Conservation (phyloP, 2,888 invertebrate genomes). For the Siphonodentalium dalli region DNA sequence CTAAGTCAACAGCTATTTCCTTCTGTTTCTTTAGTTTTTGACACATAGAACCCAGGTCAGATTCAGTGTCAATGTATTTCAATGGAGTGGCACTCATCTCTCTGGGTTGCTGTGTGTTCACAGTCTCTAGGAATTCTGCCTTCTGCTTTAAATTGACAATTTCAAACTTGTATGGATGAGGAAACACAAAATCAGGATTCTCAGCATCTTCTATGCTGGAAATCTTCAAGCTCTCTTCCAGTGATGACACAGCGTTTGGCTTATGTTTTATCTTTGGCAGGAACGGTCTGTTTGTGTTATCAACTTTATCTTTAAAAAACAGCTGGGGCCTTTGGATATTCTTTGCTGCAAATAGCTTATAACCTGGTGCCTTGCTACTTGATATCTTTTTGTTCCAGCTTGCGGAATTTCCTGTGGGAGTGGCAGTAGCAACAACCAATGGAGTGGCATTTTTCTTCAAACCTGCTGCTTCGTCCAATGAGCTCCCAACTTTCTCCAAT, state of each 20-base stretch:
- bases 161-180: constrained; percentile 89
- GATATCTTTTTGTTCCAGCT: constrained; percentile 63
- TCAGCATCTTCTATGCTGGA: too few species aligned
- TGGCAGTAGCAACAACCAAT: constrained; percentile 48
- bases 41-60: constrained; percentile 74
- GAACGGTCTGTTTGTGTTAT: constrained; percentile 83
- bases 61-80: constrained; percentile 74
- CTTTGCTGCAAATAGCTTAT: constrained; percentile 59
- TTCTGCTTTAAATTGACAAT: constrained; percentile 76
- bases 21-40: constrained; percentile 73
- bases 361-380: constrained; percentile 70
- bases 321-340: constrained; percentile 77
- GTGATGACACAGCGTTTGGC: constrained; percentile 84
- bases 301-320: constrained; percentile 82
- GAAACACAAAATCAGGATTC: too few species aligned
- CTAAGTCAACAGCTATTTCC: constrained; percentile 87
- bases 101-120: constrained; percentile 66
- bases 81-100: constrained; percentile 74
- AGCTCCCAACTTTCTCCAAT: constrained; percentile 75
- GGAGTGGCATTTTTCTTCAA: constrained; percentile 60
- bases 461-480: constrained; percentile 64
- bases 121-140: constrained; percentile 67
- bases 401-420: constrained; percentile 41
- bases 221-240: constrained; percentile 45
- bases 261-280: constrained; percentile 84